Conservation (phyloP, 2,113 vertebrate species). For the Boleophthalmus pectinirostris region DNA sequence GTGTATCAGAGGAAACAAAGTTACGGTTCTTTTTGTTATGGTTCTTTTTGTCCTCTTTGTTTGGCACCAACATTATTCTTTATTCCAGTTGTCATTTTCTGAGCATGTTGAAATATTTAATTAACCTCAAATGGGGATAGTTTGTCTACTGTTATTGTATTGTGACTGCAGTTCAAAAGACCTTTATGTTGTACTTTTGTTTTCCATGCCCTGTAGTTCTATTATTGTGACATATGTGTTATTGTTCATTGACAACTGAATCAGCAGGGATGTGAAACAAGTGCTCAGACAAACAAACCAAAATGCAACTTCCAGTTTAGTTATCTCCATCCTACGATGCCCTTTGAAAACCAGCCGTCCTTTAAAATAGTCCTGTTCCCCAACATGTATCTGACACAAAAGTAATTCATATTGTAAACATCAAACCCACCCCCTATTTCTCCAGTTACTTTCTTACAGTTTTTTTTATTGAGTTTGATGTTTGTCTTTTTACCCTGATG, state of each 20-base stretch:
- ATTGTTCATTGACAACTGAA: constrained; percentile 25
- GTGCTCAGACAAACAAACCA: constrained; percentile 11
- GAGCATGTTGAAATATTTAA: neutral
- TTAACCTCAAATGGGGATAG: neutral
- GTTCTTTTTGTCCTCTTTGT: too few species aligned
- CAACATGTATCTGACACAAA: constrained; percentile 54
- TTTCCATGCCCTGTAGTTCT: constrained; percentile 20
- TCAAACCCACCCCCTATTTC: constrained; percentile 2
- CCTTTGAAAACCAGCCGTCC: constrained; percentile 15
- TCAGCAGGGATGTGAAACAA: constrained; percentile 1
- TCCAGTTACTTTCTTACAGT: neutral
- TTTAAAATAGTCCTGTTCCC: constrained; percentile 41
- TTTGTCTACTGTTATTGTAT: constrained; percentile 6
- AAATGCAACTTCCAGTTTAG: constrained; percentile 17
- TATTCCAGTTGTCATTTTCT: neutral
- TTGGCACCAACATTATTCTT: neutral
- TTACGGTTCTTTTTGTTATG: neutral
- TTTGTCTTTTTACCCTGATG: neutral
- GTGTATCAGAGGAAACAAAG: neutral
- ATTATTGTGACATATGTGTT: constrained; percentile 36
- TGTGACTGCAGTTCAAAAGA: constrained; percentile 22
- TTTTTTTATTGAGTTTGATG: neutral
- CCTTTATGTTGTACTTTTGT: constrained; percentile 38
- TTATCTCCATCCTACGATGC: constrained; percentile 9
- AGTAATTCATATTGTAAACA: constrained; percentile 53